Evolutionary conservation across 2,797 vertebrate genomes (phyloP).

Genomic region (Syncerus caffer): DNA sequence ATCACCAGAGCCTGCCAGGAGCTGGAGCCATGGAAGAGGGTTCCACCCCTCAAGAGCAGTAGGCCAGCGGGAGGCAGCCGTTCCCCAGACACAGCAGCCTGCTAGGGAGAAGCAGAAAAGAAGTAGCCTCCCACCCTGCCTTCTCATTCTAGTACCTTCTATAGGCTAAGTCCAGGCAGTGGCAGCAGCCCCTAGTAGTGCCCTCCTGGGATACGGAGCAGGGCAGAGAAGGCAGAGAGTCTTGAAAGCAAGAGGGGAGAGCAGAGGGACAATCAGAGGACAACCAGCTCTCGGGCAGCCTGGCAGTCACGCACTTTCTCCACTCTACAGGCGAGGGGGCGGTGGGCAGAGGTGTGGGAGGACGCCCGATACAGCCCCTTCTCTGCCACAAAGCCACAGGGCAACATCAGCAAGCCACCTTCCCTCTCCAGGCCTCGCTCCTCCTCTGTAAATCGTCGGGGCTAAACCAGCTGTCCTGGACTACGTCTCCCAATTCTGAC

Average conservation of each 20-base stretch:
- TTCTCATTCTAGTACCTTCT: not conserved
- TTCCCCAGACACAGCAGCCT: not conserved
- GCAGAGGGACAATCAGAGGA: too few species aligned
- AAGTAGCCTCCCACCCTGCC: not conserved
- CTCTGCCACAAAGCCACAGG: not conserved
- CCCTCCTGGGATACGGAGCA: not conserved
- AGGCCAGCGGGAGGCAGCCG: not conserved
- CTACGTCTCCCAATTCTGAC: not conserved
- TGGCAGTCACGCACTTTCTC: not conserved
- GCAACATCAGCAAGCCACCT: not conserved
- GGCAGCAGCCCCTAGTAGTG: not conserved
- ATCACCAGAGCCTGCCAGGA: not conserved
- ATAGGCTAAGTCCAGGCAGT: not conserved
- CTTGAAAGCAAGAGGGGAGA: not conserved
- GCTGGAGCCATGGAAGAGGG: not conserved
- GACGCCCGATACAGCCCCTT: not conserved
- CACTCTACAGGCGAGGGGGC: not conserved
- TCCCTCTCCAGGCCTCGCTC: not conserved
- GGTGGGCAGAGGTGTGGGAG: not conserved
- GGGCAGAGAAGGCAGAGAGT: not conserved
- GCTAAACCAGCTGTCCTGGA: not conserved
- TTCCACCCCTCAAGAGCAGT: accelerated
- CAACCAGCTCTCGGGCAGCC: not conserved
- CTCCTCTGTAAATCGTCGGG: not conserved
- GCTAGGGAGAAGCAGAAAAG: not conserved